Conservation (phyloP, 2,888 invertebrate species). For the Parnassius orleans region DNA sequence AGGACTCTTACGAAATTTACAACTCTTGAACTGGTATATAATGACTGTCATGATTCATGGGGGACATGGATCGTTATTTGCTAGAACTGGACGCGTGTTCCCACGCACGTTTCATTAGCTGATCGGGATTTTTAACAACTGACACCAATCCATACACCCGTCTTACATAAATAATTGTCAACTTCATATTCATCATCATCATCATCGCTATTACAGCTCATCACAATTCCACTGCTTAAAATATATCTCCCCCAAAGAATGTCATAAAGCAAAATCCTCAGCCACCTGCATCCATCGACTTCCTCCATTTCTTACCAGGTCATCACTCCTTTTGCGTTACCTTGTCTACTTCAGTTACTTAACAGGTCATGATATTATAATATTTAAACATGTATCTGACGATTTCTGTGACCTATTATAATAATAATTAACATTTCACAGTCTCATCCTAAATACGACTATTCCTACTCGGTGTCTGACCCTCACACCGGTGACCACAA, state of each 20-base stretch:
- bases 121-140: conserved; percentile 36
- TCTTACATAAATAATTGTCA: conserved; percentile 36
- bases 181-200: conserved; percentile 27
- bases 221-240: too few species aligned
- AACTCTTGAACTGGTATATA: conserved; percentile 46
- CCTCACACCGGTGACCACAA: conserved; percentile 78
- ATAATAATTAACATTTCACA: conserved; percentile 36
- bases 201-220: too few species aligned
- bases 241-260: too few species aligned
- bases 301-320: too few species aligned
- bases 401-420: too few species aligned
- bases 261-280: too few species aligned
- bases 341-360: background rate
- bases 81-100: conserved; percentile 58
- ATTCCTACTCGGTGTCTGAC: conserved; percentile 76
- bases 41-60: conserved; percentile 60
- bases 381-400: too few species aligned
- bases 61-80: conserved; percentile 63
- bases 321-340: too few species aligned
- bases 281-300: too few species aligned
- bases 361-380: too few species aligned
- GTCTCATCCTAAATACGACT: conserved; percentile 77
- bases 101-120: conserved; percentile 63
- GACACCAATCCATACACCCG: conserved; percentile 30
- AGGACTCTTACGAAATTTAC: conserved; percentile 60